phyloP scores from a whole-genome alignment of 1,140 invertebrate species.

The Pogonomyrmex barbatus region DNA sequence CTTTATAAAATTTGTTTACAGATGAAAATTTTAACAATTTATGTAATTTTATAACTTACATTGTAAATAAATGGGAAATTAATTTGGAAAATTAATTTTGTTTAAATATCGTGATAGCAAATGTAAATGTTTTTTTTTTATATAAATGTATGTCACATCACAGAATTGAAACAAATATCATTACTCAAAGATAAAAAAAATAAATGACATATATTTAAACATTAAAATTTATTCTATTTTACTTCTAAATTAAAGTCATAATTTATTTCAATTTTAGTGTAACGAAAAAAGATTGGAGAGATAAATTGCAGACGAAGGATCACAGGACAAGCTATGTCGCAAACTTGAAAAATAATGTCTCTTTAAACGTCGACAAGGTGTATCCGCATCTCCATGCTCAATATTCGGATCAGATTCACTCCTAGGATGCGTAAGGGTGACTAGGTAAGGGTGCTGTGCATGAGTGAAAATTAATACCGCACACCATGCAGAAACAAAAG shows the following conservation, averaged over 20 bases:
- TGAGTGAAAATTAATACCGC: constrained; percentile 65
- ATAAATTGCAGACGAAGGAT: constrained; percentile 1
- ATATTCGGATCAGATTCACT: constrained; percentile 53
- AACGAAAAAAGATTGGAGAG: not conserved
- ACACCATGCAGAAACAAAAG: constrained; percentile 73
- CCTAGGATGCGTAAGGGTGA: constrained; percentile 39
- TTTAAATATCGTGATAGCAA: constrained; percentile 5
- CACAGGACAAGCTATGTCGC: constrained; percentile 23
- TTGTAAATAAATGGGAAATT: not conserved
- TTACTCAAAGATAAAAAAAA: not conserved
- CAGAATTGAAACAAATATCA: not conserved
- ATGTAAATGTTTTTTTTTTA: not conserved
- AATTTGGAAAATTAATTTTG: too few species aligned
- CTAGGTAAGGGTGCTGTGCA: constrained; percentile 30
- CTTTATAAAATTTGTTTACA: not conserved
- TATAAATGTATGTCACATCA: not conserved
- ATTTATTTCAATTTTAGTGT: not conserved
- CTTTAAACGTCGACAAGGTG: constrained; percentile 30
- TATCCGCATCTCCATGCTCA: constrained; percentile 57
- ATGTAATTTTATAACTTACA: not conserved
- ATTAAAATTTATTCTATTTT: not conserved
- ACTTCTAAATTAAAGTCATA: not conserved
- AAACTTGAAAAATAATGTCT: constrained; percentile 43
- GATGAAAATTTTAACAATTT: not conserved
- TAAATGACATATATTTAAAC: not conserved